Percentiles rank a stretch among this genome's conserved stretches.
Evolutionary conservation across 2,888 invertebrate genomes (phyloP).

Genomic region (Synergus itoensis): DNA sequence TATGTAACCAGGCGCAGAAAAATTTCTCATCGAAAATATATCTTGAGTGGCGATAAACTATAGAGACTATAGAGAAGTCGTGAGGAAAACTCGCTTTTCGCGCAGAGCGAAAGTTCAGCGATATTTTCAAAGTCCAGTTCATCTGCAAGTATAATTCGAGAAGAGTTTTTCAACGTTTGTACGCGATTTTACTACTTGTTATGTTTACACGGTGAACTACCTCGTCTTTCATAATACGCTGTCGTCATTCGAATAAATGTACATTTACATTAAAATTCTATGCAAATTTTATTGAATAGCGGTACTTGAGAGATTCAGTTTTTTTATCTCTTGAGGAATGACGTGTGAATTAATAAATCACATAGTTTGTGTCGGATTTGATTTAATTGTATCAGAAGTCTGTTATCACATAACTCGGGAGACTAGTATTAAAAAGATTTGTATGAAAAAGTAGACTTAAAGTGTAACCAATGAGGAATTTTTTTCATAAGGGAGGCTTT

Average conservation of each 20-base stretch:
- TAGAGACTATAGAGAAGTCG: background rate
- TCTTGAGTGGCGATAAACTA: background rate
- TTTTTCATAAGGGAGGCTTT: background rate
- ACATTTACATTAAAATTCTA: background rate
- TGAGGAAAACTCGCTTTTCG: conserved; percentile 8
- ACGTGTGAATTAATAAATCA: background rate
- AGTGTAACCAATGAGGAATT: background rate
- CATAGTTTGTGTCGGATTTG: background rate
- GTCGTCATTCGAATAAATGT: background rate
- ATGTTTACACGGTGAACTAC: background rate
- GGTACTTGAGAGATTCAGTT: background rate
- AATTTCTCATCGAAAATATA: background rate
- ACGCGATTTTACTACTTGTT: background rate
- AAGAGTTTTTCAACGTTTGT: conserved; percentile 1
- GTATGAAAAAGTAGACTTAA: background rate
- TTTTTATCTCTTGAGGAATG: background rate
- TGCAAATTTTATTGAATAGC: background rate
- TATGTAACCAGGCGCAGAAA: background rate
- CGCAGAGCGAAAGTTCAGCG: background rate
- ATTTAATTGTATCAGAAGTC: background rate
- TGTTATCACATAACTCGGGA: background rate
- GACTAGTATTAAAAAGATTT: background rate
- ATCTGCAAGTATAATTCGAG: conserved; percentile 5
- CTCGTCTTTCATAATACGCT: conserved; percentile 2
- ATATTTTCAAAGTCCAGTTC: conserved; percentile 13